Percentiles rank a stretch among this genome's conserved stretches.
Conservation (phyloP, 2,888 invertebrate genomes). For the Scaptomyza caliginosa region DNA sequence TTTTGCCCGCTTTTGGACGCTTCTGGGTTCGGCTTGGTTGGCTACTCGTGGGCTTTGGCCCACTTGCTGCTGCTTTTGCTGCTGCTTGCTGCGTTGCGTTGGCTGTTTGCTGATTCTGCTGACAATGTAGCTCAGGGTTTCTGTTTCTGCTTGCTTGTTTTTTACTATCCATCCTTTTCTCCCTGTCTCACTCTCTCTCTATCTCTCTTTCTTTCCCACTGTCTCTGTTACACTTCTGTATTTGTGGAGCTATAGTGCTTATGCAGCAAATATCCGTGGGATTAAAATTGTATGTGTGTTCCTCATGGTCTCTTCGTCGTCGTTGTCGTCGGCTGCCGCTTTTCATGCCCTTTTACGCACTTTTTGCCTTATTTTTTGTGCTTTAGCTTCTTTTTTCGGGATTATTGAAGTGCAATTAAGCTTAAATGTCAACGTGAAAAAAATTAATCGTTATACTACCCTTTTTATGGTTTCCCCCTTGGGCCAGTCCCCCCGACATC, state of each 20-base stretch:
- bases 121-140: constrained; percentile 66
- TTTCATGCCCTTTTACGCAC: constrained; percentile 81
- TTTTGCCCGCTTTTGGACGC: constrained; percentile 47
- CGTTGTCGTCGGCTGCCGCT: constrained; percentile 66
- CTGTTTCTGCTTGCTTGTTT: constrained; percentile 23
- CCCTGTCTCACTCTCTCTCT: constrained; percentile 11
- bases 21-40: constrained; percentile 34
- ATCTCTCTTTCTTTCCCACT: constrained; percentile 7
- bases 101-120: constrained; percentile 56
- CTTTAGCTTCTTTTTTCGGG: constrained; percentile 71
- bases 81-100: constrained; percentile 51
- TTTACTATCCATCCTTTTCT: constrained; percentile 13
- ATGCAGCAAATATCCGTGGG: constrained; percentile 81
- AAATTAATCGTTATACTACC: constrained; percentile 81
- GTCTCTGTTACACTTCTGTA: constrained; percentile 1
- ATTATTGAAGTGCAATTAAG: constrained; percentile 84
- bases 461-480: constrained; percentile 74
- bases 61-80: constrained; percentile 55
- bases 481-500: constrained; percentile 9
- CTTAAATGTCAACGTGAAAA: constrained; percentile 82
- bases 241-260: constrained; percentile 60
- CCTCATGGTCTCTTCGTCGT: constrained; percentile 38
- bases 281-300: constrained; percentile 73
- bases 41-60: constrained; percentile 57
- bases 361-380: constrained; percentile 69